These are phyloP conservation scores for Labeo calbasu DNA, from an alignment of 2,797 vertebrate genomes.

Conservation along the genomic window DNA sequence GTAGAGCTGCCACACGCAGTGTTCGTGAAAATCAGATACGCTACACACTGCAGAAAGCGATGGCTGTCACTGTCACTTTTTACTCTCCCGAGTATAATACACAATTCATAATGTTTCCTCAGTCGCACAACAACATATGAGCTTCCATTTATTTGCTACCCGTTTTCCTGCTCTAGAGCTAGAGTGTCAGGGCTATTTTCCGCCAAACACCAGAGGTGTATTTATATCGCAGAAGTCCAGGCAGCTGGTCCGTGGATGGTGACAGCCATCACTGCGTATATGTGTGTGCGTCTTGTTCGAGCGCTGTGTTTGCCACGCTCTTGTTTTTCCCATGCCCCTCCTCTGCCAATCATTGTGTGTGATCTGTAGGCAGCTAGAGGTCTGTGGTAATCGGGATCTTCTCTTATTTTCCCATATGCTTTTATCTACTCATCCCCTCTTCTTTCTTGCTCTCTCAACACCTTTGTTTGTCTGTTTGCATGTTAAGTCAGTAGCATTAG, in stretches of 20 bases:
- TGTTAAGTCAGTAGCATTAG: constrained; percentile 49
- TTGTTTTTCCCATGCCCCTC: constrained; percentile 86
- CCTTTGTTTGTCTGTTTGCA: constrained; percentile 51
- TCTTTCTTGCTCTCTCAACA: constrained; percentile 57
- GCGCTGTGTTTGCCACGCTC: constrained; percentile 67
- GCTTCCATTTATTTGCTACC: constrained; percentile 4
- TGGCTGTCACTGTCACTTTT: constrained; percentile 40
- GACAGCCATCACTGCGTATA: constrained; percentile 42
- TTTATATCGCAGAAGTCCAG: constrained; percentile 23
- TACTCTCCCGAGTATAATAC: background rate
- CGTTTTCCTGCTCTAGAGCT: constrained; percentile 24
- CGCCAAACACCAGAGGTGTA: constrained; percentile 28
- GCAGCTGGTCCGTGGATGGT: constrained; percentile 31
- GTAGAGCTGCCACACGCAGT: constrained; percentile 70
- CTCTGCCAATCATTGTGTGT: constrained; percentile 92
- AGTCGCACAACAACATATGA: background rate
- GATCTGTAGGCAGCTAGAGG: constrained; percentile 95
- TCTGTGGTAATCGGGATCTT: constrained; percentile 87
- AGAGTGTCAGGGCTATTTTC: constrained; percentile 14
- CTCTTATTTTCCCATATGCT: constrained; percentile 66
- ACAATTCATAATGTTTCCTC: background rate
- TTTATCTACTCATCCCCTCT: constrained; percentile 65
- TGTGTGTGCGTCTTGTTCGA: constrained; percentile 41
- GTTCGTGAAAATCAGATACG: constrained; percentile 1
- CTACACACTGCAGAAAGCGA: constrained; percentile 11